Percentiles rank a stretch among this genome's conserved stretches.
Evolutionary conservation across 2,797 vertebrate species (phyloP).

Genomic region (Ceyx erithaca): DNA sequence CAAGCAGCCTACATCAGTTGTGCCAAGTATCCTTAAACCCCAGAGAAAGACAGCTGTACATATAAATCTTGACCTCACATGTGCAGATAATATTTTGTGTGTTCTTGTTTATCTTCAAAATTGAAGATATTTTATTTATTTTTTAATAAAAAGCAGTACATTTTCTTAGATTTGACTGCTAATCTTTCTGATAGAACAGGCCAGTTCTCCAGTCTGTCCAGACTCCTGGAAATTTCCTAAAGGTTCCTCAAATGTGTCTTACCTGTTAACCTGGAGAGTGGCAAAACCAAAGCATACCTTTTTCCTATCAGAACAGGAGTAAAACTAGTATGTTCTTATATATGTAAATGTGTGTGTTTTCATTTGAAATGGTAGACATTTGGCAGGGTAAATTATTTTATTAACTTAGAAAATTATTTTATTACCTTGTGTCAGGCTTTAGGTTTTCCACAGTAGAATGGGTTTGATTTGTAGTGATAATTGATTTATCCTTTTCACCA

Average conservation of each 20-base stretch:
- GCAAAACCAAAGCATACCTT: background rate
- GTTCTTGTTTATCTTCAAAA: background rate
- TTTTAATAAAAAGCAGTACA: background rate
- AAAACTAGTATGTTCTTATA: background rate
- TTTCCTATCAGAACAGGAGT: background rate
- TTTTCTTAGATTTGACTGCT: background rate
- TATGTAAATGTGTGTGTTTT: background rate
- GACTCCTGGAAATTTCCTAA: background rate
- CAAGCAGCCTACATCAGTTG: background rate
- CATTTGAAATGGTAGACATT: background rate
- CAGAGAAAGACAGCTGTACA: background rate
- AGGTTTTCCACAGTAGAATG: slow-evolving; percentile 97
- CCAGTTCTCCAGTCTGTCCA: background rate
- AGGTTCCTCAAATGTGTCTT: background rate
- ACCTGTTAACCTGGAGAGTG: background rate
- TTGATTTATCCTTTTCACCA: slow-evolving; percentile 84
- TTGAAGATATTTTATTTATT: background rate
- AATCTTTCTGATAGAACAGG: background rate
- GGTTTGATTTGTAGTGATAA: slow-evolving; percentile 94
- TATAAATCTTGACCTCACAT: background rate
- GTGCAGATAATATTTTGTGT: background rate
- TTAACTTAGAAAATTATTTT: background rate
- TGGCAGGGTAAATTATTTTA: background rate
- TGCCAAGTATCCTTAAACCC: background rate
- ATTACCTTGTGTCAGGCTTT: slow-evolving; percentile 93